phyloP scores from a whole-genome alignment of 2,113 vertebrate genomes.

The Martes martes region DNA sequence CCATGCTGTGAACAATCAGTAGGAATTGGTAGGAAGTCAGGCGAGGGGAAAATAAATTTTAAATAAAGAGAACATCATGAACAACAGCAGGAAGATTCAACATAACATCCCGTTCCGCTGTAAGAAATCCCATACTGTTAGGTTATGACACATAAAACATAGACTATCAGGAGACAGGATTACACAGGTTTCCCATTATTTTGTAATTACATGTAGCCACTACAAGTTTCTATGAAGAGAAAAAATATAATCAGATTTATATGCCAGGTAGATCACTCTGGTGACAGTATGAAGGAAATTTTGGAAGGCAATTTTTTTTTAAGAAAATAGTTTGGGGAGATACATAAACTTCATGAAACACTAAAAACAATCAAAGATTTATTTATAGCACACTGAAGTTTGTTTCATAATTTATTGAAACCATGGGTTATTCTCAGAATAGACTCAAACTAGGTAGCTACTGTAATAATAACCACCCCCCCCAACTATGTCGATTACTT shows the following conservation, averaged over 20 bases:
- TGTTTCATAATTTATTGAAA: constrained; percentile 54
- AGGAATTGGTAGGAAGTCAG: neutral
- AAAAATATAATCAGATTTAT: neutral
- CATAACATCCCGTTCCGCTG: neutral
- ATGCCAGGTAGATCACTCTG: neutral
- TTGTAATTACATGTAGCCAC: neutral
- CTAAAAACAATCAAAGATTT: neutral
- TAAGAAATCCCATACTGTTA: neutral
- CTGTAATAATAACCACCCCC: neutral
- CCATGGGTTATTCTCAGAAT: neutral
- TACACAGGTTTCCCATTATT: neutral
- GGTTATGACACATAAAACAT: neutral
- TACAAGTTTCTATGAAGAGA: neutral
- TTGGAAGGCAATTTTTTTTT: neutral
- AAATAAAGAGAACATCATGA: neutral
- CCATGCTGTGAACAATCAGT: neutral
- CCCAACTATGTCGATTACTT: constrained; percentile 36
- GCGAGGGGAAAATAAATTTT: neutral
- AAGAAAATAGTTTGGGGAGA: neutral
- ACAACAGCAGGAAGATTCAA: neutral
- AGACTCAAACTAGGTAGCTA: neutral
- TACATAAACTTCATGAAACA: neutral
- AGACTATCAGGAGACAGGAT: neutral
- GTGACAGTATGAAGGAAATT: neutral
- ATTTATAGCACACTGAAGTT: constrained; percentile 20